Evolutionary conservation across 1,140 invertebrate genomes (phyloP), one percentile per base, ranked within the genome.

Genomic region (Pogonus chalceus): DNA sequence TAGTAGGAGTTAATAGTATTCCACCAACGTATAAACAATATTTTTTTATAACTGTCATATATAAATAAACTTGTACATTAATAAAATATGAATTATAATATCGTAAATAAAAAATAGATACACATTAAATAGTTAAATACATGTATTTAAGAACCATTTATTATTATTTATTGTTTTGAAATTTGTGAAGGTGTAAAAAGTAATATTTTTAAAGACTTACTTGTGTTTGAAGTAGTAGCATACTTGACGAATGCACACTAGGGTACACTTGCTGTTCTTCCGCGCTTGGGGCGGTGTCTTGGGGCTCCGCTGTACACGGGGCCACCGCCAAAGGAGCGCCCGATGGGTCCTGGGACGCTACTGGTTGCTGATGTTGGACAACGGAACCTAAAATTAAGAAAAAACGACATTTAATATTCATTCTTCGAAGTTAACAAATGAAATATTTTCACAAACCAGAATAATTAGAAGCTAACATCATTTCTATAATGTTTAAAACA

Each of bases 171-270:
- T n/a, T n/a, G n/a, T n/a, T n/a, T n/a, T n/a, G n/a, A n/a, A n/a
- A n/a, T n/a, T n/a, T n/a, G n/a, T n/a, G n/a, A n/a, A n/a, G n/a
- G n/a, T n/a, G n/a, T n/a, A n/a, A n/a, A n/a, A n/a, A n/a, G n/a
- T n/a, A n/a, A n/a, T n/a, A n/a, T n/a, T n/a, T n/a, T n/a, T n/a
- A n/a, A n/a, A n/a, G 43, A 50, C 65, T 71, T 60, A 80, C 79
- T 76, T 81, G 79, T 61, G 78, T 79, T 62, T 80, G 79, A 64
- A 80, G 70, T 55, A 81, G 75, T 68, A 81, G 78, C 78, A 81
- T 81, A 72, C 79, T 81, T 78, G 78, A 77, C 57, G 67, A 66
- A 53, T n/a, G 68, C 66, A 56, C 9, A 4, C 3, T 43, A 18
- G 9, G 9, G 37, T 31, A 7, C 26, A 7, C 26, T n/a, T 14